Evolutionary conservation across 1,140 invertebrate genomes (phyloP).

Genomic region (Manduca sexta): DNA sequence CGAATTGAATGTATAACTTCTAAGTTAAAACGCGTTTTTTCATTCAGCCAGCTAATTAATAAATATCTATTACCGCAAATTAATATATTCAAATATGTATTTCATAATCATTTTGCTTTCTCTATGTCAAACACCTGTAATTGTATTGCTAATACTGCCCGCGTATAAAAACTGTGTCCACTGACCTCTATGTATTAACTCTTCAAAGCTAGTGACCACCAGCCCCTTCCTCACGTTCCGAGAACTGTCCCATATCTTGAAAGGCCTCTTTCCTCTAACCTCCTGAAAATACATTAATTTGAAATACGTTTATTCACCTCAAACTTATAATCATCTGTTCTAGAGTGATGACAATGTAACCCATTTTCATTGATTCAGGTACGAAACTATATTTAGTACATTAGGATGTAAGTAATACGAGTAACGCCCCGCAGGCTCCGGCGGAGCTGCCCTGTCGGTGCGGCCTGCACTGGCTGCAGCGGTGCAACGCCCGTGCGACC

Average conservation of each 20-base stretch:
- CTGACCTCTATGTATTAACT: slow-evolving; percentile 90
- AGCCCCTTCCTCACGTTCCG: slow-evolving; percentile 94
- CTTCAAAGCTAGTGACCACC: slow-evolving; percentile 92
- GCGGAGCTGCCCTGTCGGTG: slow-evolving; percentile 33
- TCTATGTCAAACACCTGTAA: too few relatives aligned
- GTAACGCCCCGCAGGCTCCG: slow-evolving; percentile 39
- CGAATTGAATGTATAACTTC: too few relatives aligned
- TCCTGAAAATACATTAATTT: slow-evolving; percentile 76
- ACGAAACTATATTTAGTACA: too few relatives aligned
- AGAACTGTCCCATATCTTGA: slow-evolving; percentile 98
- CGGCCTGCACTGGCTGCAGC: slow-evolving; percentile 48
- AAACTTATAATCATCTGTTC: too few relatives aligned
- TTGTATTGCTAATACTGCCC: too few relatives aligned
- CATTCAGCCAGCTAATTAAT: too few relatives aligned
- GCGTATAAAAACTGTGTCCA: not conserved
- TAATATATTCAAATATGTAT: too few relatives aligned
- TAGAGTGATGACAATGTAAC: too few relatives aligned
- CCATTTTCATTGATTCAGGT: too few relatives aligned
- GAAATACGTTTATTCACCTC: not conserved
- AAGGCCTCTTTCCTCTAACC: slow-evolving; percentile 95
- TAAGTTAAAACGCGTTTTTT: too few relatives aligned
- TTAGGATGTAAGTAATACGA: not conserved
- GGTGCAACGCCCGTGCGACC: slow-evolving; percentile 57
- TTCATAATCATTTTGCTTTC: too few relatives aligned
- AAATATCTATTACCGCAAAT: too few relatives aligned